Evolutionary conservation across 2,113 vertebrate species (phyloP).

Genomic region (Elephas maximus): DNA sequence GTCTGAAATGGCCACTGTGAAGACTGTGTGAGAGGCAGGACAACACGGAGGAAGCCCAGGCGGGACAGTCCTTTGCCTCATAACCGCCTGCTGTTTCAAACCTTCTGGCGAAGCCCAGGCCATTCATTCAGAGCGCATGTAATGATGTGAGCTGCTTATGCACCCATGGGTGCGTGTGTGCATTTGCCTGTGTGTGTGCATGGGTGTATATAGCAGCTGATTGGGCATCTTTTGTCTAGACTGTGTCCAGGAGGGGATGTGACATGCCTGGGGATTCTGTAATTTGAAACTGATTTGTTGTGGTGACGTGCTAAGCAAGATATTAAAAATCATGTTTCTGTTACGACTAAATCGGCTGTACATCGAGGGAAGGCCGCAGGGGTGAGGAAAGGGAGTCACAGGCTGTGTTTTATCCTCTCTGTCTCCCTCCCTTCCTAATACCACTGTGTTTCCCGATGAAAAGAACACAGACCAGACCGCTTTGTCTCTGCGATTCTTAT

Average conservation of each 20-base stretch:
- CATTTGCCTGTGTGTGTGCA: too few species aligned
- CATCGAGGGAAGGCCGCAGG: slow-evolving; percentile 52
- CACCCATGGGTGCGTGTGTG: fast-evolving
- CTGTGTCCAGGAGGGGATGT: slow-evolving; percentile 69
- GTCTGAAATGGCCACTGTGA: slow-evolving; percentile 19
- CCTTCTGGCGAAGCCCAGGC: not conserved
- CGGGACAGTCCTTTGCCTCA: too few species aligned
- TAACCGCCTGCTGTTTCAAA: fast-evolving
- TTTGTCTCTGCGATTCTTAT: fast-evolving
- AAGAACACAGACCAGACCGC: fast-evolving
- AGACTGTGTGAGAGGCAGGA: not conserved
- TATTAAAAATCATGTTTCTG: slow-evolving; percentile 81
- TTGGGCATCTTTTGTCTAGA: not conserved
- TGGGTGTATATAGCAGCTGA: not conserved
- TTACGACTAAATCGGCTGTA: slow-evolving; percentile 54
- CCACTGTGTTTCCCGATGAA: fast-evolving
- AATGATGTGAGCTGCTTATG: not conserved
- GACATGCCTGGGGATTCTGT: slow-evolving; percentile 31
- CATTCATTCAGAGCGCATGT: slow-evolving; percentile 23
- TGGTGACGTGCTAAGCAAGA: slow-evolving; percentile 84
- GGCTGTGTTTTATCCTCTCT: not conserved
- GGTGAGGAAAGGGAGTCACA: slow-evolving; percentile 62
- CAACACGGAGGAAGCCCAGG: fast-evolving
- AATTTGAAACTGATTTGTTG: slow-evolving; percentile 86
- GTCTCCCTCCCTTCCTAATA: not conserved